phyloP scores from a whole-genome alignment of 2,797 vertebrate genomes.

The Harpagifer antarcticus region DNA sequence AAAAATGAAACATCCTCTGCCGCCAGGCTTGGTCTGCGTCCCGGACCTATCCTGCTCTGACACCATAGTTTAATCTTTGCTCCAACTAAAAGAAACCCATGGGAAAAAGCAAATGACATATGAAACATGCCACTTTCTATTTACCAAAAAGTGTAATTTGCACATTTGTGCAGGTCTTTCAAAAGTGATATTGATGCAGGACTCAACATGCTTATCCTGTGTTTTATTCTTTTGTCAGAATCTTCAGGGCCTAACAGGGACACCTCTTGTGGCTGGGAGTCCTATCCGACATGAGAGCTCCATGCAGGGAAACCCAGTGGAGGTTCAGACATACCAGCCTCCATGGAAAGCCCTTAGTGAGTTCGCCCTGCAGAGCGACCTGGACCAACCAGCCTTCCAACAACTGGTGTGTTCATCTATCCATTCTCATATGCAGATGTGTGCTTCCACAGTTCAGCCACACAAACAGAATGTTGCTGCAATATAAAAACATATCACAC shows the following conservation, averaged over 20 bases:
- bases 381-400: slow-evolving; percentile 97
- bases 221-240: slow-evolving; percentile 82
- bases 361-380: slow-evolving; percentile 96
- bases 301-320: slow-evolving; percentile 93
- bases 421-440: background rate
- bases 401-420: slow-evolving; percentile 87
- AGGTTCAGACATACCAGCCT: slow-evolving; percentile 98
- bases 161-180: background rate
- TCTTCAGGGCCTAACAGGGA: slow-evolving; percentile 95
- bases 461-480: too few relatives aligned
- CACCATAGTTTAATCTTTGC: background rate
- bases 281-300: slow-evolving; percentile 95
- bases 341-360: slow-evolving; percentile 98
- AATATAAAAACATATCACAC: too few relatives aligned
- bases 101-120: background rate
- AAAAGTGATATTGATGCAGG: background rate
- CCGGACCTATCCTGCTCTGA: background rate
- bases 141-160: background rate
- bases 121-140: background rate
- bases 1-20: slow-evolving; percentile 24
- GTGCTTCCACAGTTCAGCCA: too few relatives aligned
- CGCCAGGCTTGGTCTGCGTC: slow-evolving; percentile 13
- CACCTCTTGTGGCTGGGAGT: slow-evolving; percentile 95
- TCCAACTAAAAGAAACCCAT: background rate
- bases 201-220: slow-evolving; percentile 1